Evolutionary conservation across 2,888 invertebrate species (phyloP).

Genomic region (Rotaria macrura): DNA sequence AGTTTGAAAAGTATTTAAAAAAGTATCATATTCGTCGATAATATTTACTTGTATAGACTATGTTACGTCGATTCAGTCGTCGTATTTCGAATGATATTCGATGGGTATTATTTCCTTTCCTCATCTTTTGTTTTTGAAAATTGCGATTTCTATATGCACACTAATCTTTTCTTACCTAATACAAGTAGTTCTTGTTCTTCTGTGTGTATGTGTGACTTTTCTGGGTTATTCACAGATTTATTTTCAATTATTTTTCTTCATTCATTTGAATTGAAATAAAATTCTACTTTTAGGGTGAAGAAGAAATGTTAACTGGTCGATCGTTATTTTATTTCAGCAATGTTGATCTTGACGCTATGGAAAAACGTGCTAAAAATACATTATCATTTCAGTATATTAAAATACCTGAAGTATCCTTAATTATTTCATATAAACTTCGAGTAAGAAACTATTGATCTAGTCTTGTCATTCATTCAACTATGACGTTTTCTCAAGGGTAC

Average conservation of each 20-base stretch:
- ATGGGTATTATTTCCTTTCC: not conserved
- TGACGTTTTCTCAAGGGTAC: not conserved
- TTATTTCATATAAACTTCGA: slow-evolving; percentile 56
- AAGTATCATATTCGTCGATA: not conserved
- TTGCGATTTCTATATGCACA: not conserved
- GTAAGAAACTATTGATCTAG: not conserved
- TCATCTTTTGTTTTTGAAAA: not conserved
- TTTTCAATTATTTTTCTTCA: not conserved
- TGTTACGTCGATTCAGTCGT: slow-evolving; percentile 14
- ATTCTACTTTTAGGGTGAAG: not conserved
- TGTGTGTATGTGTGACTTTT: not conserved
- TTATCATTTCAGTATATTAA: slow-evolving; percentile 96
- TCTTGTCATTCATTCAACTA: not conserved
- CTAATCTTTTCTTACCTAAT: not conserved
- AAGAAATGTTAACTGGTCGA: not conserved
- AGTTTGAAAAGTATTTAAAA: not conserved
- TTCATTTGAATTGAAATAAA: not conserved
- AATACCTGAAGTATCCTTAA: slow-evolving; percentile 83
- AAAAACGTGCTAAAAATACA: slow-evolving; percentile 93
- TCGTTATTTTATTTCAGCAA: not conserved
- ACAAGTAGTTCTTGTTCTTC: not conserved
- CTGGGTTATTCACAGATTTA: not conserved
- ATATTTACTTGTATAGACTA: not conserved
- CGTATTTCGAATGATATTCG: not conserved
- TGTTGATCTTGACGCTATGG: slow-evolving; percentile 37